Base-by-base conservation (phyloP, 2,888 invertebrate genomes). In the Hedychridium roseum region DNA sequence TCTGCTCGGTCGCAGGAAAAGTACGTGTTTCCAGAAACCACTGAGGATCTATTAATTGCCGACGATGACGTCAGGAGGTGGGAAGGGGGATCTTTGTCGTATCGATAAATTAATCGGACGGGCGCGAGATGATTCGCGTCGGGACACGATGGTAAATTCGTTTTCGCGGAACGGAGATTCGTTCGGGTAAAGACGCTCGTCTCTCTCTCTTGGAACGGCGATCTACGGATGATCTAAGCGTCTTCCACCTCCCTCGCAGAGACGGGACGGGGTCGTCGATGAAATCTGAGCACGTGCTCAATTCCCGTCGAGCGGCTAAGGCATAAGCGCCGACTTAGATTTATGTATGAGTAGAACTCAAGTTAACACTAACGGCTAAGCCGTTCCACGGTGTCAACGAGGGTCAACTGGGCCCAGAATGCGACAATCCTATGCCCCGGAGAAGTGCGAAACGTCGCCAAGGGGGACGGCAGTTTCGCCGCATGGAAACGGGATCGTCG, bases 221-320 rank as follows among this genome's bases (percentile, higher is more conserved):
- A n/a, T n/a, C n/a, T n/a, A n/a, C 68, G 71, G 73, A 76, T 76
- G 76, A 76, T 76, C 76, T 74, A 76, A 76, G 67, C 70, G 66
- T 63, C 59, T 56, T 50, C 51, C n/a, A n/a, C n/a, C n/a, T n/a
- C n/a, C n/a, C n/a, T n/a, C n/a, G n/a, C n/a, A n/a, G n/a, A n/a
- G n/a, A n/a, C n/a, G n/a, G n/a, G n/a, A n/a, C n/a, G n/a, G n/a
- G 58, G 56, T 52, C 64, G 48, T 41, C 72, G 72, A 76, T 75
- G 75, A 78, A 78, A 78, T 78, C 78, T 76, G 76, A 75, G 76
- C 76, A 76, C 78, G 78, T 78, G 77, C 74, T 76, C 76, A 76
- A 75, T 77, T 76, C 73, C 65, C 54, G 46, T 43, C 60, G 54
- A 57, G 51, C 61, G 55, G 64, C 70, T 70, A 70, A 72, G 67